Conservation (phyloP, 2,113 vertebrate species). For the Oryzias celebensis region DNA sequence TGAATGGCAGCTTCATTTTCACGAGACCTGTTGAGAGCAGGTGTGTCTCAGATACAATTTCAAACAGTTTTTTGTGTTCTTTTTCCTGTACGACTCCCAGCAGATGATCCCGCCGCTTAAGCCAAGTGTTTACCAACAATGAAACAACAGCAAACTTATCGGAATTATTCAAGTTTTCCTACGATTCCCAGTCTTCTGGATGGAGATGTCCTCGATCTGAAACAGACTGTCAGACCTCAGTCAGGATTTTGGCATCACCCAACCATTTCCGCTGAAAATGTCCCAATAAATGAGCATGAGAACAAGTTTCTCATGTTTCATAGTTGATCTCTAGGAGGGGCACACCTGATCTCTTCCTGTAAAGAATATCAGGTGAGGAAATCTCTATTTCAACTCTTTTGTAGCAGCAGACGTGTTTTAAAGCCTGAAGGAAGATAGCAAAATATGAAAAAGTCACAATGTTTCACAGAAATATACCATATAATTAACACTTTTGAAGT, state of each 20-base stretch:
- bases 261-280: slow-evolving; percentile 50
- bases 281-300: slow-evolving; percentile 54
- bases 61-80: slow-evolving; percentile 42
- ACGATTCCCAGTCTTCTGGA: background rate
- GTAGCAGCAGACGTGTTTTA: slow-evolving; percentile 44
- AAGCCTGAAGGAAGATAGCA: slow-evolving; percentile 21
- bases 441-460: background rate
- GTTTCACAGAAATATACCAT: background rate
- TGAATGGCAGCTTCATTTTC: slow-evolving; percentile 75
- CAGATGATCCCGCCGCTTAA: slow-evolving; percentile 34
- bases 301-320: slow-evolving; percentile 62
- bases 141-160: slow-evolving; percentile 23
- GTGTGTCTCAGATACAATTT: slow-evolving; percentile 79
- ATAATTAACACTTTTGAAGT: background rate
- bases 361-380: slow-evolving; percentile 64
- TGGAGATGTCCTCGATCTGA: background rate
- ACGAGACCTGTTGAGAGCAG: slow-evolving; percentile 75
- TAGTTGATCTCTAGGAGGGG: slow-evolving; percentile 53
- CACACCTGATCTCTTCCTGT: slow-evolving; percentile 71
- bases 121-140: slow-evolving; percentile 34
- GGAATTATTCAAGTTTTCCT: slow-evolving; percentile 1
- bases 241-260: slow-evolving; percentile 21
- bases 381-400: slow-evolving; percentile 57
- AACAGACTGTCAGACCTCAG: background rate
- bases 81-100: slow-evolving; percentile 47